Conservation (phyloP, 2,797 vertebrate genomes). For the Natrix natrix region DNA sequence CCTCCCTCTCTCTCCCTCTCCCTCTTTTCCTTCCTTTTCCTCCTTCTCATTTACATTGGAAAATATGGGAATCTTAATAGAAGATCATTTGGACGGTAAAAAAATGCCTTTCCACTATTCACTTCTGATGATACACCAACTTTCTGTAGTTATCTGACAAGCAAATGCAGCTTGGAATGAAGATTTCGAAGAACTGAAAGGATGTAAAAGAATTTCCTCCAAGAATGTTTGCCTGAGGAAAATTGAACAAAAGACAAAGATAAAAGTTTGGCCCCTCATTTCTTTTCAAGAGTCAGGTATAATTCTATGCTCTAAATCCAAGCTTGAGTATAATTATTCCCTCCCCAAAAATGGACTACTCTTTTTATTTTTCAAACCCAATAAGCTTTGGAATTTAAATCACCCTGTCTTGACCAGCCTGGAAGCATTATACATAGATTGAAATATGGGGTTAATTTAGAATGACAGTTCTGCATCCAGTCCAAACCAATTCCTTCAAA, state of each 20-base stretch:
- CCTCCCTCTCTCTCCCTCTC: not conserved
- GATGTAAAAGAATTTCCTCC: conserved; percentile 14
- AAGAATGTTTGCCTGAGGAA: conserved; percentile 28
- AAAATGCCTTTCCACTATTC: not conserved
- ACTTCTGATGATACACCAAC: not conserved
- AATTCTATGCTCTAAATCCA: not conserved
- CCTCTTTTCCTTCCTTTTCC: too few species aligned
- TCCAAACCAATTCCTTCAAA: conserved; percentile 31
- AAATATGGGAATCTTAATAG: not conserved
- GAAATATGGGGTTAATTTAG: conserved; percentile 1
- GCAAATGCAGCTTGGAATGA: conserved; percentile 11
- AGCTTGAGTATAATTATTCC: not conserved
- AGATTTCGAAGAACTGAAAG: conserved; percentile 4
- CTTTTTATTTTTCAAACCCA: not conserved
- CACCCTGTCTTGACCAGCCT: not conserved
- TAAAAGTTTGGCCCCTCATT: not conserved
- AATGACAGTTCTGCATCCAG: conserved; percentile 4
- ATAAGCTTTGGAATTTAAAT: not conserved
- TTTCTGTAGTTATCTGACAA: conserved; percentile 13
- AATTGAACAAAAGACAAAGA: conserved; percentile 17
- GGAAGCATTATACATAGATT: not conserved
- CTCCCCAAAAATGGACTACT: not conserved
- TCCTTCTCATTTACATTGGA: not conserved
- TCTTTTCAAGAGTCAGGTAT: not conserved
- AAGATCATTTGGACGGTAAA: not conserved